phyloP scores from a whole-genome alignment of 2,888 invertebrate genomes.

The Drosophila pegasa region DNA sequence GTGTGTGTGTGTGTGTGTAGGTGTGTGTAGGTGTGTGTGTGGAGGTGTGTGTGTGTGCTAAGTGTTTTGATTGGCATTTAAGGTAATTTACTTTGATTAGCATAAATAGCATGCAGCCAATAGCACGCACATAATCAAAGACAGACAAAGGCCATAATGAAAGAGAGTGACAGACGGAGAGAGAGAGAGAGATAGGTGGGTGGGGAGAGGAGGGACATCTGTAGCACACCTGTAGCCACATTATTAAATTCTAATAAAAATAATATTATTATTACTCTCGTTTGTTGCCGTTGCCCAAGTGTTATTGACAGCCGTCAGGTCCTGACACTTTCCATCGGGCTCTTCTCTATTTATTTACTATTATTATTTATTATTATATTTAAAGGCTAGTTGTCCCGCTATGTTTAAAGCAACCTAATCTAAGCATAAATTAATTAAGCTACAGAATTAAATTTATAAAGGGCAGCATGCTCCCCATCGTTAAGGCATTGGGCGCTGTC shows the following conservation, averaged over 20 bases:
- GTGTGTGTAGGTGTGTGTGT: not conserved
- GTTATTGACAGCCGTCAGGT: not conserved
- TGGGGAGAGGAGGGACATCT: not conserved
- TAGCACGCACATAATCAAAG: not conserved
- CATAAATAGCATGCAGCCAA: conserved; percentile 20
- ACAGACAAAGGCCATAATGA: not conserved
- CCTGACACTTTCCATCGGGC: not conserved
- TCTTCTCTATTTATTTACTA: too few species aligned
- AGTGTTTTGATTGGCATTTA: conserved; percentile 42
- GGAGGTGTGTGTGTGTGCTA: not conserved
- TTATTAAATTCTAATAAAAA: conserved; percentile 43
- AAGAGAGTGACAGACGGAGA: not conserved
- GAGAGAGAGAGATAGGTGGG: not conserved
- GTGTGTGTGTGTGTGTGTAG: not conserved
- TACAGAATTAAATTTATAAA: too few species aligned
- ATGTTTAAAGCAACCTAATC: too few species aligned
- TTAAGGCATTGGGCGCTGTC: too few species aligned
- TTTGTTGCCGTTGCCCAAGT: conserved; percentile 5
- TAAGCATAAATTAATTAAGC: too few species aligned
- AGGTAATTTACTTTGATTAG: conserved; percentile 42
- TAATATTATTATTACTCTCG: conserved; percentile 38
- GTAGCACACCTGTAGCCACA: conserved; percentile 21
- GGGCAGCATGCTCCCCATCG: too few species aligned
- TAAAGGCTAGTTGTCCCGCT: too few species aligned
- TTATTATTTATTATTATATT: too few species aligned